A percentile compares a stretch with the other conserved stretches of the same genome.
Evolutionary conservation across 1,140 invertebrate species (phyloP).

Genomic region (Drosophila ironensis): DNA sequence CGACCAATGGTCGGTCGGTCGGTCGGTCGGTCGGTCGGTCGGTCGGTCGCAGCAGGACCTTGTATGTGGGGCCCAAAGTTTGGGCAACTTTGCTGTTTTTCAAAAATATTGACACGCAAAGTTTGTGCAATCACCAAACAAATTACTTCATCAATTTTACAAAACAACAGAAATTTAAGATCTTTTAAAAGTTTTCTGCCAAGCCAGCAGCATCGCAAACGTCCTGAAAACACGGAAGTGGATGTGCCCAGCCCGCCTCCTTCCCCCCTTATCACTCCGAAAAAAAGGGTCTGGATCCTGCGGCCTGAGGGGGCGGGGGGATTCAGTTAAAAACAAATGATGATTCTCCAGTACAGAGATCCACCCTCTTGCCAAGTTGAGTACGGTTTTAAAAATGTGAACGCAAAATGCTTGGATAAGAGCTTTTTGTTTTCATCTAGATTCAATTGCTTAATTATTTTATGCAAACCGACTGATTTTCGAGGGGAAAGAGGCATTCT

Average conservation of each 20-base stretch:
- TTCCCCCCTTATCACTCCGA: background rate
- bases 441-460: too few relatives aligned
- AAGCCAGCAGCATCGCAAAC: constrained; percentile 20
- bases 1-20: too few relatives aligned
- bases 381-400: too few relatives aligned
- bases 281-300: background rate
- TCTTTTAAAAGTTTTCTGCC: constrained; percentile 71
- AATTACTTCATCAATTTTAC: constrained; percentile 79
- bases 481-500: too few relatives aligned
- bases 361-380: too few relatives aligned
- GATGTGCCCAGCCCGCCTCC: constrained; percentile 7
- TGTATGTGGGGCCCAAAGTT: constrained; percentile 32
- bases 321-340: too few relatives aligned
- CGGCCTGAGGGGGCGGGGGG: too few relatives aligned
- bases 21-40: too few relatives aligned
- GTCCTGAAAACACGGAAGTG: constrained; percentile 35
- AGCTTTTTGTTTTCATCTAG: too few relatives aligned
- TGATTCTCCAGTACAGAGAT: too few relatives aligned
- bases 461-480: background rate
- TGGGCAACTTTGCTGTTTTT: constrained; percentile 58
- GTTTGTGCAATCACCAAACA: constrained; percentile 76
- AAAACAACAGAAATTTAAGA: constrained; percentile 77
- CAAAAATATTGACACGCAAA: constrained; percentile 76
- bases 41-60: too few relatives aligned
- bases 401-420: too few relatives aligned